A percentile compares a stretch with the other conserved stretches of the same genome.
phyloP scores from a whole-genome alignment of 2,797 vertebrate genomes.

The Sebastes cheni region DNA sequence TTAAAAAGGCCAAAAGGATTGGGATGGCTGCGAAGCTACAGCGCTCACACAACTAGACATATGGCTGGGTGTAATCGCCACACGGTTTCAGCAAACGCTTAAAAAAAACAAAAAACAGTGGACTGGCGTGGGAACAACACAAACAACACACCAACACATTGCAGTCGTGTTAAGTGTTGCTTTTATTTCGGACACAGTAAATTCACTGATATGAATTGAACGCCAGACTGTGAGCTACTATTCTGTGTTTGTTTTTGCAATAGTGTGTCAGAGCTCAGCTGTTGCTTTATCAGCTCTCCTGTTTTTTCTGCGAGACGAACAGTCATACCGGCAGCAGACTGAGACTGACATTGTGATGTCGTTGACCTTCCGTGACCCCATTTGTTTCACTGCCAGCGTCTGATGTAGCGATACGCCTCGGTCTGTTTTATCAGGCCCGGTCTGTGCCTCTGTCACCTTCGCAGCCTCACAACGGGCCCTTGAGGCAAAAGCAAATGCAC shows the following conservation, averaged over 20 bases:
- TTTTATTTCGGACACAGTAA: slow-evolving; percentile 52
- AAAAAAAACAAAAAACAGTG: slow-evolving; percentile 1
- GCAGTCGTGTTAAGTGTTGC: slow-evolving; percentile 56
- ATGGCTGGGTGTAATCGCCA: slow-evolving; percentile 63
- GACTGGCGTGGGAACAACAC: slow-evolving; percentile 40
- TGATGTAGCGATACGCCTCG: slow-evolving; percentile 57
- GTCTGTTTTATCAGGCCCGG: slow-evolving; percentile 58
- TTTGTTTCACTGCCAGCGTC: slow-evolving; percentile 63
- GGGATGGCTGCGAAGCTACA: slow-evolving; percentile 36
- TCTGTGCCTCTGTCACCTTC: slow-evolving; percentile 41
- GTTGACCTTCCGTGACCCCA: slow-evolving; percentile 68
- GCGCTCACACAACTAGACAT: slow-evolving; percentile 64
- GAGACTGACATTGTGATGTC: slow-evolving; percentile 66
- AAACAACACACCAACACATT: slow-evolving; percentile 44
- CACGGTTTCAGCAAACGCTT: slow-evolving; percentile 54
- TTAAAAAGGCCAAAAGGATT: slow-evolving; percentile 69
- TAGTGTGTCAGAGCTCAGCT: slow-evolving; percentile 3
- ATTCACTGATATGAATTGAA: slow-evolving; percentile 38
- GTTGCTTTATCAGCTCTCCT: slow-evolving; percentile 31
- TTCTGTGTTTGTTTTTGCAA: slow-evolving; percentile 16
- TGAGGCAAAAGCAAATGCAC: slow-evolving; percentile 19
- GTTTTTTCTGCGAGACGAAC: slow-evolving; percentile 18
- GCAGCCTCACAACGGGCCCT: slow-evolving; percentile 26
- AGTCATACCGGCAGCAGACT: slow-evolving; percentile 25
- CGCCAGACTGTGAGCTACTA: slow-evolving; percentile 21